Conservation (phyloP, 2,113 vertebrate species). For the Orientallactaga bullata region DNA sequence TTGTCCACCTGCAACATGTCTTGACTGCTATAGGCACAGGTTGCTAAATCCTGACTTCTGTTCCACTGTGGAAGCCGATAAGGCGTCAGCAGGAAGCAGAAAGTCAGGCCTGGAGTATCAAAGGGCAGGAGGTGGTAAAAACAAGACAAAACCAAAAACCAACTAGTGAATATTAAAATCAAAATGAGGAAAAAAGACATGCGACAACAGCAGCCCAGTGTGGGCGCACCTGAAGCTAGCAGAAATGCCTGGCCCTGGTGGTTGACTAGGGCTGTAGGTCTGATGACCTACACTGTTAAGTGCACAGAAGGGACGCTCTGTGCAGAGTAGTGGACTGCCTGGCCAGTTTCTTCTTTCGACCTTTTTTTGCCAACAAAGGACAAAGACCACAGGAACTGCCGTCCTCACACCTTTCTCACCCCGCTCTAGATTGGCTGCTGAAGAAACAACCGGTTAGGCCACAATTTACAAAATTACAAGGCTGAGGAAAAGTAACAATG, state of each 20-base stretch:
- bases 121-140: not conserved
- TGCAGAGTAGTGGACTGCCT: not conserved
- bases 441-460: conserved; percentile 63
- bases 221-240: not conserved
- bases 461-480: conserved; percentile 65
- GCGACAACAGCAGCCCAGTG: not conserved
- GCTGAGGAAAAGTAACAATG: conserved; percentile 44
- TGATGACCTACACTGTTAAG: no score
- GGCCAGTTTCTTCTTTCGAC: not conserved
- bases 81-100: not conserved
- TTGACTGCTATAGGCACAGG: not conserved
- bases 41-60: not conserved
- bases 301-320: not conserved
- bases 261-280: not conserved
- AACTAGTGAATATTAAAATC: not conserved
- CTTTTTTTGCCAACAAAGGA: not conserved
- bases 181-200: not conserved
- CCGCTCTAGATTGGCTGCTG: no score
- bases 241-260: no score
- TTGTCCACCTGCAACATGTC: not conserved
- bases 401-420: not conserved
- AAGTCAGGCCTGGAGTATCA: not conserved
- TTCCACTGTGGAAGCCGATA: not conserved
- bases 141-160: not conserved
- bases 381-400: not conserved